Evolutionary conservation across 2,113 vertebrate species (phyloP), one percentile per base, ranked within the genome.

Genomic region (Oxyruncus cristatus): DNA sequence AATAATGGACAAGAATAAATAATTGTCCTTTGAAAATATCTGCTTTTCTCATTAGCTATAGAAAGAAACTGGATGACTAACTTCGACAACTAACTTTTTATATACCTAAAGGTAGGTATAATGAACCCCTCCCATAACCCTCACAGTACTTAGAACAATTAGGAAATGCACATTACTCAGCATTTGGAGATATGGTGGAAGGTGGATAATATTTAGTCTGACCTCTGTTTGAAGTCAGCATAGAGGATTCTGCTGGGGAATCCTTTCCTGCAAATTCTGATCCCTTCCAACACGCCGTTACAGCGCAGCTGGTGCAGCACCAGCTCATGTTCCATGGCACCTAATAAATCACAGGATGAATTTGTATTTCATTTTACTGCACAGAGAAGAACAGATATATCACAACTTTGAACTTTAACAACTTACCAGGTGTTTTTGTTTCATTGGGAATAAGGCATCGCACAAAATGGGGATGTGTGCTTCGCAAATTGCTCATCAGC

Each of bases 381-480:
- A 62, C 28, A 41, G 46, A 46, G 49, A 28, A 76, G 53, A 83
- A 62, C 12, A 77, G 16, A 32, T 71, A 50, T 58, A 42, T 63
- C 27, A 26, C 27, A 42, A 56, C 18, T 71, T 53, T 62, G 62
- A 85, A 39, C 14, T 32, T 73, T 3, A 80, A 71, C 59, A 84
- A 67, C 96, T 97, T 86, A 97, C 96, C 96, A 42, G 96, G 96
- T 42, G 96, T 97, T 91, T 97, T 97, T 47, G 96, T 88, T 92
- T 97, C 96, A 41, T 97, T 96, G 18, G 96, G 96, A 86, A 97
- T 97, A 32, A 97, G 75, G n/a, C 96, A 97, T 5, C 96, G 71
- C 59, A 97, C 96, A 85, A 97, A 97, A 77, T 97, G 96, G 33
- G 96, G 96, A 41, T 96, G 96, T 56, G 96, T 97, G 79, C 96